A percentile compares a stretch with the other conserved stretches of the same genome.
Conservation (phyloP, 2,888 invertebrate species). For the Ceriagrion tenellum region DNA sequence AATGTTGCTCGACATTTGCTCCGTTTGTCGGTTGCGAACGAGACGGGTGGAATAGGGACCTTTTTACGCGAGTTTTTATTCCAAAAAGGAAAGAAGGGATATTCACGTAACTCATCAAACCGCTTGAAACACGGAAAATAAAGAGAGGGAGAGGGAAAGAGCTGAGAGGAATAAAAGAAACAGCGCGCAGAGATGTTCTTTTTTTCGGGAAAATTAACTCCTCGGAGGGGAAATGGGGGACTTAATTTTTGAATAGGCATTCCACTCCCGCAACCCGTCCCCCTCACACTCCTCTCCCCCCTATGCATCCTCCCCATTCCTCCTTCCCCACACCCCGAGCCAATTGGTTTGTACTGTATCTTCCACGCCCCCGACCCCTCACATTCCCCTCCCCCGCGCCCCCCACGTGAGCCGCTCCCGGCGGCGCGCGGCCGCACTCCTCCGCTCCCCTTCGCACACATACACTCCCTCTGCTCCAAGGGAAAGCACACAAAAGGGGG, state of each 20-base stretch:
- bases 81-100: not conserved
- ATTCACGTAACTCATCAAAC: not conserved
- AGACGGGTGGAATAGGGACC: not conserved
- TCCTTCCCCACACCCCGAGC: not conserved
- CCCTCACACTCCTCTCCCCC: not conserved
- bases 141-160: not conserved
- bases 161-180: not conserved
- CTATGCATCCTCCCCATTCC: not conserved
- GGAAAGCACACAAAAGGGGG: not conserved
- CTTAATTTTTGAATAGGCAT: slow-evolving; percentile 27
- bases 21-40: not conserved
- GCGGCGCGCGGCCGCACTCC: too few relatives aligned
- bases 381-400: not conserved
- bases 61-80: not conserved
- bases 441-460: too few relatives aligned
- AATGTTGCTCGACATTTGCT: not conserved
- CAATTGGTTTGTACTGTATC: not conserved
- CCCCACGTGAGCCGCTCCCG: not conserved
- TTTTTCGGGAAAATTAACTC: not conserved
- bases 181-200: not conserved
- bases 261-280: too few relatives aligned
- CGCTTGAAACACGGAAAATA: not conserved
- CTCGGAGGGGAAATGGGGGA: not conserved
- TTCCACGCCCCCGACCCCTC: not conserved
- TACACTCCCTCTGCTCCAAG: too few relatives aligned